Evolutionary conservation across 2,113 vertebrate species (phyloP), one percentile per base, ranked within the genome.

Genomic region (Protobothrops mucrosquamatus): DNA sequence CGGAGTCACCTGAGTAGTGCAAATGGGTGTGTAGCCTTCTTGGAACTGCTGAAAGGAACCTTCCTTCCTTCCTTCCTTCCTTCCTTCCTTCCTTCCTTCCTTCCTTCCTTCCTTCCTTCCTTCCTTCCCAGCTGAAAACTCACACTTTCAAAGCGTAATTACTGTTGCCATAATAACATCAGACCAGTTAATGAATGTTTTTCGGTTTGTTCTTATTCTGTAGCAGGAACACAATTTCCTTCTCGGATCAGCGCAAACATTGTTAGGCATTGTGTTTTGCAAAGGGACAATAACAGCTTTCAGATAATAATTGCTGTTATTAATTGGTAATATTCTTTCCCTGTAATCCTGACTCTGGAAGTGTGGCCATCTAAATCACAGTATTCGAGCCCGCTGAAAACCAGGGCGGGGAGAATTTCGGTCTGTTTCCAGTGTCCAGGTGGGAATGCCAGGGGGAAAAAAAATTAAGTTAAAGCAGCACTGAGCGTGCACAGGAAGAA

Each of bases 151-250:
- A 96, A 96, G 93, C 93, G 91, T 93, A 94, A 95, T 96, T 96
- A 96, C 57, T 54, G 43, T 95, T 95, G 89, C 91, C 95, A 22
- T 88, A 95, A 93, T 96, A 96, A 92, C 14, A 12, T 95, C 93
- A 92, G 96, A 96, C 61, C 94, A 96, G 94, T 96, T 96, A 96
- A 96, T 96, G 93, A 94, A 97, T 97, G 96, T 96, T 97, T 96
- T 96, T 94, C 96, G 96, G 94, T 90, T 95, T 93, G 6, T 95
- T 96, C 96, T 96, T 64, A 95, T 96, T 95, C 94, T 43, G 5
- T 94, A 95, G 96, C 96, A 96, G 95, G 94, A 95, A 95, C 95
- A 96, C 95, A 1, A 95, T 96, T 97, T 95, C 96, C 51, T 88
- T 96, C 93, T 96, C 94, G 90, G 95, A 96, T 96, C 96, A 95